Base-by-base conservation (phyloP, 2,113 vertebrate species). In the Plecotus auritus region DNA sequence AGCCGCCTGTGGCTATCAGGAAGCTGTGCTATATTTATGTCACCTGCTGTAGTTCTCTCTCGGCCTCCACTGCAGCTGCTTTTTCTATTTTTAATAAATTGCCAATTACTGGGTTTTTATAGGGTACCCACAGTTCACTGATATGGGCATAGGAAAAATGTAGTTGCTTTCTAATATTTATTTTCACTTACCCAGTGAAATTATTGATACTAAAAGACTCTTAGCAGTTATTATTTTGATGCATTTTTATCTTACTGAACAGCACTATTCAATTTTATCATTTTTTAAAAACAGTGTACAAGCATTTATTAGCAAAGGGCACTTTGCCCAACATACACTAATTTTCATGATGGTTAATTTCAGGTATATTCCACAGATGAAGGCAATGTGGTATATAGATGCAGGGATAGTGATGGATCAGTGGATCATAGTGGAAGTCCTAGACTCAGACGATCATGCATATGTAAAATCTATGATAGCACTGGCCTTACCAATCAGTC, bases 1-100 rank as follows among this genome's bases (percentile, higher is more conserved):
- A 82, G 73, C 45, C 22, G 61, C 86, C 89, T 61, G 76, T 0
- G 0, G 72, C 85, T 78, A 0, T 86, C 9, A 23, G 61, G 67
- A 72, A 86, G 70, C 74, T 26, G 76, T 76, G 35, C 78, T 74
- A 0, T 16, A 17, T 85, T 88, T 56, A 47, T 1, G 20, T 35
- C 56, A 85, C 95, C 78, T 93, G 92, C 92, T 73, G 0, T 37
- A 94, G 85, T 94, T 89, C 72, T 70, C 13, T 28, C 22, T 8
- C 16, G 0, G 42, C 70, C 0, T 0, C 56, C 13, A 10, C 73
- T 35, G 49, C 78, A 47, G 66, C 64, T 94, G 61, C 78, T 59
- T 87, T 84, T 94, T 82, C 85, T 85, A 1, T 90, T 95, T 90
- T 95, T 81, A 95, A 47, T 93, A 94, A 85, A 59, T 85, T 96